These are phyloP conservation scores for Rhodinocichla rosea DNA, from an alignment of 2,113 vertebrate genomes.

Conservation along the genomic window DNA sequence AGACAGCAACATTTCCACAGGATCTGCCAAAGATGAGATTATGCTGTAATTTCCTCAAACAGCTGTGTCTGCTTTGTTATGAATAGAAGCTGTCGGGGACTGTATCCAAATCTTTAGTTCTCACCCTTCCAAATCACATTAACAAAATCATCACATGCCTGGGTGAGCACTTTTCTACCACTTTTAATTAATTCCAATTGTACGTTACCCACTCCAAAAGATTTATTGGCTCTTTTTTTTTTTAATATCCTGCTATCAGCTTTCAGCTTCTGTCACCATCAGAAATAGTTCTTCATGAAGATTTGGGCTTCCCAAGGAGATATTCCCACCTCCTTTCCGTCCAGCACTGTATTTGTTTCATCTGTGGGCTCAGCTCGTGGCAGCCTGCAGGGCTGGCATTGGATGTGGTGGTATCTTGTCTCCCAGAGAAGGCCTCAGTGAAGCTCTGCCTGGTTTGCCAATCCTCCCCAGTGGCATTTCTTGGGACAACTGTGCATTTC, in stretches of 20 bases:
- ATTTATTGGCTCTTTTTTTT: background rate
- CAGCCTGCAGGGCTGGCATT: background rate
- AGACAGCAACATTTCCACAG: background rate
- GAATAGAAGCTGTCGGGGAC: background rate
- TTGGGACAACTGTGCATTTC: background rate
- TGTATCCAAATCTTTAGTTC: constrained; percentile 23
- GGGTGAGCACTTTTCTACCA: background rate
- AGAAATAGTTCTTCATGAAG: background rate
- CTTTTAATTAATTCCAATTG: constrained; percentile 14
- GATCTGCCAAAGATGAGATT: constrained; percentile 30
- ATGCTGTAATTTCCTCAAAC: constrained; percentile 19
- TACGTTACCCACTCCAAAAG: background rate
- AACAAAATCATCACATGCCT: background rate
- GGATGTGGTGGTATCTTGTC: background rate
- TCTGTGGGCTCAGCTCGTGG: background rate
- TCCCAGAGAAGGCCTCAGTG: background rate
- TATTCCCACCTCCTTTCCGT: background rate
- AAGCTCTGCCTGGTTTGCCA: background rate
- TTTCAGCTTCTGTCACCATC: background rate
- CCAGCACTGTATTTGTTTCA: background rate
- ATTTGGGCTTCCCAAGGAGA: background rate
- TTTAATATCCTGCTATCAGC: background rate
- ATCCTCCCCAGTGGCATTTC: background rate
- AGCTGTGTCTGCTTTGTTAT: constrained; percentile 9
- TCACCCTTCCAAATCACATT: constrained; percentile 34